Percentiles rank a stretch among this genome's conserved stretches.
phyloP scores from a whole-genome alignment of 2,113 vertebrate genomes.

The Urocitellus parryii region DNA sequence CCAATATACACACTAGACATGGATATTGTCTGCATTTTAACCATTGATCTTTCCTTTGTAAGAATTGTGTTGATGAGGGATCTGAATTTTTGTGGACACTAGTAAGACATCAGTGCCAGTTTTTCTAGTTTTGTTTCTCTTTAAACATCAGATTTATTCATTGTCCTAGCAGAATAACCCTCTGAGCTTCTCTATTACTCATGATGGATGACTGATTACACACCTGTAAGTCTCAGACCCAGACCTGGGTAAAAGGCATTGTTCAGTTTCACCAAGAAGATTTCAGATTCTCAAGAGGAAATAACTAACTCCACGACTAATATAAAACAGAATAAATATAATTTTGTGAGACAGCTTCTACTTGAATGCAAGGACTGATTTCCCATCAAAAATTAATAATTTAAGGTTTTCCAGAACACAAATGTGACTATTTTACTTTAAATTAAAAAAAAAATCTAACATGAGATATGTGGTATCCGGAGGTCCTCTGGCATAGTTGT shows the following conservation, averaged over 20 bases:
- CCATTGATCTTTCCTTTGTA: not conserved
- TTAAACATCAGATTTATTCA: not conserved
- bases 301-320: not conserved
- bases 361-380: not conserved
- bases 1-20: not conserved
- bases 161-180: not conserved
- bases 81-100: not conserved
- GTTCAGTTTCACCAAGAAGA: not conserved
- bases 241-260: not conserved
- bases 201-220: not conserved
- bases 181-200: not conserved
- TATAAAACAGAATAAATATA: not conserved
- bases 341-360: not conserved
- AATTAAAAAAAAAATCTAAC: not conserved
- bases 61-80: not conserved
- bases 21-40: not conserved
- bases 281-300: not conserved
- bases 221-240: not conserved
- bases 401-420: not conserved
- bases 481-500: not conserved
- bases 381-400: not conserved
- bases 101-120: not conserved
- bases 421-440: not conserved
- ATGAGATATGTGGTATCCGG: fast-evolving
- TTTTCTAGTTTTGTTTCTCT: not conserved